Percentiles rank a stretch among this genome's conserved stretches.
These are phyloP conservation scores for Falco concolor DNA, from an alignment of 2,797 vertebrate species.

Conservation along the genomic window DNA sequence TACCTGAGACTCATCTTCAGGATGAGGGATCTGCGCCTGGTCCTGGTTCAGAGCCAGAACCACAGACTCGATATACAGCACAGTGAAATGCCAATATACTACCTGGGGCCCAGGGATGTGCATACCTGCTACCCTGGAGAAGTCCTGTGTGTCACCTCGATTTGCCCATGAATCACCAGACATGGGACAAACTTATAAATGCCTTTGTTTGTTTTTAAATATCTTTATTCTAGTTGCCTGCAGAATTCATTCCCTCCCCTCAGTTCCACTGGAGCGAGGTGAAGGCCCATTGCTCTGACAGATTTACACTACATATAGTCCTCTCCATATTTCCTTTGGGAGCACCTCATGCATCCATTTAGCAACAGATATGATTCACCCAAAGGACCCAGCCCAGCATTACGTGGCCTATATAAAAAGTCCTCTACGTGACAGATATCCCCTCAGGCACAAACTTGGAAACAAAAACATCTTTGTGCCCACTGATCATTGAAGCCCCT, in stretches of 20 bases:
- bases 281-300: background rate
- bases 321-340: background rate
- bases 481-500: background rate
- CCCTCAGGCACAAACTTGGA: background rate
- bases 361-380: background rate
- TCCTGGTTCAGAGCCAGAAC: background rate
- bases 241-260: background rate
- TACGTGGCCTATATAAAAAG: background rate
- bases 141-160: background rate
- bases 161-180: background rate
- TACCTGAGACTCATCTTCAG: background rate
- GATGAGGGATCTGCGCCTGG: accelerated
- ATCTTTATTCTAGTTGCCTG: background rate
- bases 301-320: background rate
- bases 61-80: background rate
- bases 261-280: background rate
- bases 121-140: background rate
- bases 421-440: background rate
- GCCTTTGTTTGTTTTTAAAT: background rate
- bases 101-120: background rate
- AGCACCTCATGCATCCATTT: background rate
- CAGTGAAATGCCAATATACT: background rate
- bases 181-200: background rate
- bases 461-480: background rate
- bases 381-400: background rate